Percentiles rank a stretch among this genome's conserved stretches.
These are phyloP conservation scores for Petrolisthes manimaculis DNA, from an alignment of 2,888 invertebrate genomes.

Conservation along the genomic window DNA sequence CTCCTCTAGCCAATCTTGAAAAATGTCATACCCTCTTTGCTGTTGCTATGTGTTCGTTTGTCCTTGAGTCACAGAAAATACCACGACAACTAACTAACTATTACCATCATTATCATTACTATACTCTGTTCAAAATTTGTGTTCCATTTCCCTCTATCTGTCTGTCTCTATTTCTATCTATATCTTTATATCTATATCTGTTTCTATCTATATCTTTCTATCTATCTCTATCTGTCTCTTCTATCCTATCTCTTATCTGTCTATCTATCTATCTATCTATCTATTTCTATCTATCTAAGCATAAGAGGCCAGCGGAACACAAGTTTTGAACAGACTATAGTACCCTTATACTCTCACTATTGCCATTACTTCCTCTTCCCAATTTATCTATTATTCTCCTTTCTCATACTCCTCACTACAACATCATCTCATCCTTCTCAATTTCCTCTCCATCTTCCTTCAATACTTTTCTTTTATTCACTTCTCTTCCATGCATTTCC, in stretches of 20 bases:
- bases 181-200: too few relatives aligned
- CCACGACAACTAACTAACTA: too few relatives aligned
- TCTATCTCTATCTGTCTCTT: too few relatives aligned
- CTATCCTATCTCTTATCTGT: too few relatives aligned
- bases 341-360: neutral
- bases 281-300: too few relatives aligned
- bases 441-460: neutral
- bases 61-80: too few relatives aligned
- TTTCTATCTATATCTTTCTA: too few relatives aligned
- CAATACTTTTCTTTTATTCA: neutral
- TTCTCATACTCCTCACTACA: neutral
- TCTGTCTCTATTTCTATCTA: too few relatives aligned
- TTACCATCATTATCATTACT: neutral
- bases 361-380: neutral
- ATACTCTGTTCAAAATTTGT: neutral
- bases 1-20: neutral
- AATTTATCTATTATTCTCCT: neutral
- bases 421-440: neutral
- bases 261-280: too few relatives aligned
- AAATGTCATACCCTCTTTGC: neutral
- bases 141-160: too few relatives aligned
- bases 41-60: neutral
- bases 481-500: neutral
- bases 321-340: slow-evolving; percentile 8
- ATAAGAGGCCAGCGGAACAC: too few relatives aligned